Conservation (phyloP, 2,888 invertebrate species). For the Terebella lapidaria region DNA sequence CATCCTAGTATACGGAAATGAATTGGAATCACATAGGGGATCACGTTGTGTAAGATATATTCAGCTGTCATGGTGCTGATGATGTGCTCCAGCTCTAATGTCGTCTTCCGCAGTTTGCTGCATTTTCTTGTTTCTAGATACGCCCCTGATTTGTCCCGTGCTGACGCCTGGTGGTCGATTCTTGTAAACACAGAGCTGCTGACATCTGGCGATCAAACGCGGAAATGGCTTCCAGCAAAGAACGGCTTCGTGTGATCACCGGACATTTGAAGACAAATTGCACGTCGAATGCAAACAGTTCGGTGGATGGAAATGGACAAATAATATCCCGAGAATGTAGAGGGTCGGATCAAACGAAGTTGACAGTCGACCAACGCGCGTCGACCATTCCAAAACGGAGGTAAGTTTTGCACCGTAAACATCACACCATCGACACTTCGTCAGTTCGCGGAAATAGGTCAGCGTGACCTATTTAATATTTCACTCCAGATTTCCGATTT, state of each 20-base stretch:
- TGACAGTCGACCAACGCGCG: slow-evolving; percentile 31
- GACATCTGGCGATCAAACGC: background rate
- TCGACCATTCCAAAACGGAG: slow-evolving; percentile 43
- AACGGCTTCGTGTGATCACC: background rate
- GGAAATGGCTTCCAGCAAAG: background rate
- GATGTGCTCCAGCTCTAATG: too few species aligned
- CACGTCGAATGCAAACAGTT: background rate
- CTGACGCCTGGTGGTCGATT: too few species aligned
- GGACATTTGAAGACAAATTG: background rate
- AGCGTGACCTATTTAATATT: background rate
- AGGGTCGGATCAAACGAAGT: slow-evolving; percentile 6
- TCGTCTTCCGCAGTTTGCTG: too few species aligned
- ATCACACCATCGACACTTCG: background rate
- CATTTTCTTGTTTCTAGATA: too few species aligned
- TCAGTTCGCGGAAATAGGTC: background rate
- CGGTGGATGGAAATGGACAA: background rate
- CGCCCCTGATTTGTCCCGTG: too few species aligned
- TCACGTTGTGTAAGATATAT: too few species aligned
- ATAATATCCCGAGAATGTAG: background rate
- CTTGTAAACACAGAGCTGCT: too few species aligned
- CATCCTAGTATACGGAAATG: too few species aligned
- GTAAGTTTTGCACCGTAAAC: slow-evolving; percentile 21
- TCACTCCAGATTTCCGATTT: too few species aligned
- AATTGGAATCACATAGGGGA: too few species aligned
- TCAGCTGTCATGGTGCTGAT: too few species aligned